Conservation (phyloP, 2,113 vertebrate genomes). For the Leucoraja erinaceus region DNA sequence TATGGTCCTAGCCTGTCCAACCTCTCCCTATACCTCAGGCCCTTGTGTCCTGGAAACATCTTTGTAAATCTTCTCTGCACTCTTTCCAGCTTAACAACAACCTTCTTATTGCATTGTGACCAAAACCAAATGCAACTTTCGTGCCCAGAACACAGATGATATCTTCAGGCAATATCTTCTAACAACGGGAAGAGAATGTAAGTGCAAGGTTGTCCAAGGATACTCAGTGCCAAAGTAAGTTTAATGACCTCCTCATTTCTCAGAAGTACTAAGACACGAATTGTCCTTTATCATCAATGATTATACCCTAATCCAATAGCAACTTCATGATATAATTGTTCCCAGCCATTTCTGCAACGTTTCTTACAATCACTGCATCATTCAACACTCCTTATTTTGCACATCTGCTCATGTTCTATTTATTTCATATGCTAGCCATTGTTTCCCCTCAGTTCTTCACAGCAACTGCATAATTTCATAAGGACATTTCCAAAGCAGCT, state of each 20-base stretch:
- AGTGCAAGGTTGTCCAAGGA: background rate
- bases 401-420: background rate
- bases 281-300: background rate
- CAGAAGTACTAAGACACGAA: background rate
- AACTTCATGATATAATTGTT: background rate
- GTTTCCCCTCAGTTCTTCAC: background rate
- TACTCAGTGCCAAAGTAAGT: background rate
- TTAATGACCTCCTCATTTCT: background rate
- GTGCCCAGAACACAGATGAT: background rate
- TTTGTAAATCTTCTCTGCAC: no score
- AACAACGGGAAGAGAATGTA: background rate
- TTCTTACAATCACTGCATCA: background rate
- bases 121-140: no score
- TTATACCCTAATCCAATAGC: background rate
- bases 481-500: background rate
- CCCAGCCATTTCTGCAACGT: background rate
- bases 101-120: no score
- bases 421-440: background rate
- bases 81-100: no score
- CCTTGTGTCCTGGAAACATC: no score
- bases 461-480: background rate
- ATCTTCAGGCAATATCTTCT: background rate
- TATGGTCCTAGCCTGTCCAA: no score
- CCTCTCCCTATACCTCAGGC: no score
- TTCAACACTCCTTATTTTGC: background rate